A percentile compares a stretch with the other conserved stretches of the same genome.
Conservation (phyloP, 1,140 invertebrate species). For the Dreissena polymorpha region DNA sequence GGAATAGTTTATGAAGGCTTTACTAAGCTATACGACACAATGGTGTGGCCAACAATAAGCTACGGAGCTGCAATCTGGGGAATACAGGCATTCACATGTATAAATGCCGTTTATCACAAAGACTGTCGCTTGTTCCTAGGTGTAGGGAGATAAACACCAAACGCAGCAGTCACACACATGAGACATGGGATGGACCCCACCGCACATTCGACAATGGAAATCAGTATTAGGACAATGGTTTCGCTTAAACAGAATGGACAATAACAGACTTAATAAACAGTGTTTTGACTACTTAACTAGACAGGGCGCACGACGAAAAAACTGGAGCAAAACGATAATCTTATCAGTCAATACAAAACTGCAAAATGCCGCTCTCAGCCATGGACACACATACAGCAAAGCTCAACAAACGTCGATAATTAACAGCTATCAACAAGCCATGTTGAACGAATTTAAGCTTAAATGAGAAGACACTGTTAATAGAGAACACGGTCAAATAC, state of each 20-base stretch:
- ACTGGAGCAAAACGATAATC: too few species aligned
- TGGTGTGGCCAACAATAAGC: slow-evolving; percentile 43
- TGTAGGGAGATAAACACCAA: slow-evolving; percentile 37
- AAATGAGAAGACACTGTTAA: too few species aligned
- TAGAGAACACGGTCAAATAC: too few species aligned
- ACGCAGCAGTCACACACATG: slow-evolving; percentile 12
- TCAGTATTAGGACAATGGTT: neutral
- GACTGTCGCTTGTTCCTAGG: slow-evolving; percentile 17
- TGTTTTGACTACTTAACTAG: neutral
- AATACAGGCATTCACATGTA: neutral
- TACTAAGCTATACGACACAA: slow-evolving; percentile 34
- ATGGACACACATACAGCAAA: too few species aligned
- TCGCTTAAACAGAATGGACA: slow-evolving; percentile 5
- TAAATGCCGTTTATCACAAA: slow-evolving; percentile 32
- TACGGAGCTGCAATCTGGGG: slow-evolving; percentile 33
- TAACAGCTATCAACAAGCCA: too few species aligned
- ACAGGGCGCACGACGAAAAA: too few species aligned
- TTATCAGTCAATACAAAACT: too few species aligned
- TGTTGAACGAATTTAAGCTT: too few species aligned
- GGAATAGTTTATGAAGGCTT: slow-evolving; percentile 9
- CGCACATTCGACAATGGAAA: slow-evolving; percentile 24
- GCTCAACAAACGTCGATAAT: too few species aligned
- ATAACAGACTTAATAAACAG: slow-evolving; percentile 3
- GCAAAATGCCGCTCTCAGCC: too few species aligned
- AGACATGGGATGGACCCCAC: slow-evolving; percentile 30